Percentiles rank a stretch among this genome's conserved stretches.
Conservation (phyloP, 2,888 invertebrate genomes). For the Hirtodrosophila duncani region DNA sequence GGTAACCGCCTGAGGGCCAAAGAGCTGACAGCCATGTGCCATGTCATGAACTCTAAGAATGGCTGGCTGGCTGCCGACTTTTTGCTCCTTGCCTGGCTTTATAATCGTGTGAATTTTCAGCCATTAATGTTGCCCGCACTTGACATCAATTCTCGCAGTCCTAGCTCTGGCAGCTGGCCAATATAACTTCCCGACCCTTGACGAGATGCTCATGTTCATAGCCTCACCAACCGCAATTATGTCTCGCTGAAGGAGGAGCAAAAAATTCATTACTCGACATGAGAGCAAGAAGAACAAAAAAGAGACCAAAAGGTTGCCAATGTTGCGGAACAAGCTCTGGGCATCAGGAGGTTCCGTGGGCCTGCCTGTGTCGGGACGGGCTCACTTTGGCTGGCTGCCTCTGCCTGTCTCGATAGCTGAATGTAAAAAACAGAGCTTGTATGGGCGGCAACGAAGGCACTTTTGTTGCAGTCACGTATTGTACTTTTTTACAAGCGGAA, state of each 20-base stretch:
- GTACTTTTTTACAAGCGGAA: conserved; percentile 69
- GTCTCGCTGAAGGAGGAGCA: conserved; percentile 28
- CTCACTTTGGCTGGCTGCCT: conserved; percentile 20
- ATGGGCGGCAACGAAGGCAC: conserved; percentile 30
- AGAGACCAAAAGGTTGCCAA: conserved; percentile 1
- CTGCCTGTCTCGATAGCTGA: conserved; percentile 10
- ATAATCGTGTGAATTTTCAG: conserved; percentile 56
- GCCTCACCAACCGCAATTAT: conserved; percentile 57
- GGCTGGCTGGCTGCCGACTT: conserved; percentile 32
- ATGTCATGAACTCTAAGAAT: conserved; percentile 21
- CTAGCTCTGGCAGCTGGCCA: conserved; percentile 53
- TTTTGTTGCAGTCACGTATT: conserved; percentile 55
- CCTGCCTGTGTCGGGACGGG: neutral
- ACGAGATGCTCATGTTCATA: conserved; percentile 54
- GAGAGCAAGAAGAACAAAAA: conserved; percentile 7
- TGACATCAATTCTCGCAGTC: conserved; percentile 42
- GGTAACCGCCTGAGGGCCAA: conserved; percentile 8
- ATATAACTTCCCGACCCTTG: conserved; percentile 39
- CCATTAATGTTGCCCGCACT: conserved; percentile 51
- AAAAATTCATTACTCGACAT: conserved; percentile 52
- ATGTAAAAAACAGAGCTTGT: conserved; percentile 42
- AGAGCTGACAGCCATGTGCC: conserved; percentile 21
- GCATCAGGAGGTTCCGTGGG: conserved; percentile 15
- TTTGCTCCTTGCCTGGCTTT: conserved; percentile 18
- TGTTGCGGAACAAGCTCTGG: conserved; percentile 22